phyloP scores from a whole-genome alignment of 2,113 vertebrate species.

The Loxodonta africana region DNA sequence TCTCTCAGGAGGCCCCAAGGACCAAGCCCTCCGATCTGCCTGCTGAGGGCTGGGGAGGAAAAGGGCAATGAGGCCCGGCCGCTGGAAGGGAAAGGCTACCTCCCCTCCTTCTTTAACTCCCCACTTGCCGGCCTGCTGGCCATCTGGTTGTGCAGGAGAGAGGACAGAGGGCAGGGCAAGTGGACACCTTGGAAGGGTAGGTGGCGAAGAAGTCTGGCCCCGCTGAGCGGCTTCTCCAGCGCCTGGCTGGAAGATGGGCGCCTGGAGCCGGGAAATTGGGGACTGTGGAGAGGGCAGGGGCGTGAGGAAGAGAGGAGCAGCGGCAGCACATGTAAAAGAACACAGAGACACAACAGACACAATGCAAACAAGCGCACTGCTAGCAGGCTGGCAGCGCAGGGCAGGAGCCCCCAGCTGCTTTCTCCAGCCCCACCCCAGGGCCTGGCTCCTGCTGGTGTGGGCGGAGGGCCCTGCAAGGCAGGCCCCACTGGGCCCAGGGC shows the following conservation, averaged over 20 bases:
- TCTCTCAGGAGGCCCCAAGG: background rate
- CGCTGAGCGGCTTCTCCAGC: constrained; percentile 84
- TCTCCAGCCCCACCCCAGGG: constrained; percentile 21
- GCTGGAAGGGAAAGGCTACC: background rate
- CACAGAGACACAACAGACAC: constrained; percentile 69
- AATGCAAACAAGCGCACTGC: background rate
- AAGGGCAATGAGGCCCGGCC: background rate
- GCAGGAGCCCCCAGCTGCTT: constrained; percentile 16
- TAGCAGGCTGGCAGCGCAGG: background rate
- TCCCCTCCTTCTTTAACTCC: background rate
- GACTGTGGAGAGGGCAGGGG: constrained; percentile 27
- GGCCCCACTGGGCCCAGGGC: constrained; percentile 45
- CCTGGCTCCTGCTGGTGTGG: background rate
- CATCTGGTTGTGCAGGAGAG: background rate
- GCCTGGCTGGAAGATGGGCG: constrained; percentile 69
- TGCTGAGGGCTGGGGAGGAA: no score
- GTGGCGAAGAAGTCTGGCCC: constrained; percentile 78
- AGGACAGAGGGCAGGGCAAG: constrained; percentile 22
- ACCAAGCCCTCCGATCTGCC: background rate
- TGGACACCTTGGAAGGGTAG: background rate
- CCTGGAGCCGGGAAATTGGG: constrained; percentile 64
- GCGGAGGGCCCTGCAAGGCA: constrained; percentile 7
- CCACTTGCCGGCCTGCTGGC: constrained; percentile 15
- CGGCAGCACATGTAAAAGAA: constrained; percentile 77
- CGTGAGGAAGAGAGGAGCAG: constrained; percentile 19